Conservation (phyloP, 2,113 vertebrate genomes). For the Cranoglanis bouderius region DNA sequence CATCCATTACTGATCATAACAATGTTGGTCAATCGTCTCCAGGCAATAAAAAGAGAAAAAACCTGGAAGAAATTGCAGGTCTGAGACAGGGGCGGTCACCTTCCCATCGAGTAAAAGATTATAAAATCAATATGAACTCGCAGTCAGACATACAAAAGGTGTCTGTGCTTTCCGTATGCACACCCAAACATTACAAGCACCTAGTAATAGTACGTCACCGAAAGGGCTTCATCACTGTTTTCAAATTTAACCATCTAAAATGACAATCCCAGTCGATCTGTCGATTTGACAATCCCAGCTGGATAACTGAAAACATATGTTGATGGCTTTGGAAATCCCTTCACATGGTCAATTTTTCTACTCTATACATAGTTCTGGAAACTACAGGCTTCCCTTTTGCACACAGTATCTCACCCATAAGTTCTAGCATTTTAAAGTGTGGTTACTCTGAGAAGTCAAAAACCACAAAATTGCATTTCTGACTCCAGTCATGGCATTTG, state of each 20-base stretch:
- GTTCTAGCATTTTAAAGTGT: not conserved
- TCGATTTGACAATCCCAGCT: not conserved
- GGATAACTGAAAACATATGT: not conserved
- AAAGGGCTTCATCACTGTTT: not conserved
- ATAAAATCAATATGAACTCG: not conserved
- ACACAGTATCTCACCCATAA: not conserved
- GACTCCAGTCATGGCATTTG: not conserved
- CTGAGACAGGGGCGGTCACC: not conserved
- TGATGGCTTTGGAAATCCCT: not conserved
- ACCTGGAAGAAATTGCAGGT: not conserved
- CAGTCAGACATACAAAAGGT: not conserved
- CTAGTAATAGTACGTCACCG: not conserved
- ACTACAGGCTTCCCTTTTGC: not conserved
- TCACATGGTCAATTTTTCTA: not conserved
- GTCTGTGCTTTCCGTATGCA: not conserved
- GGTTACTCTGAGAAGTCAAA: not conserved
- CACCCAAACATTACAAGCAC: not conserved
- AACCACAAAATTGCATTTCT: not conserved
- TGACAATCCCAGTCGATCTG: not conserved
- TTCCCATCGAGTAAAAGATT: not conserved
- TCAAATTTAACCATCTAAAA: not conserved
- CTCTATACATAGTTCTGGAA: not conserved
- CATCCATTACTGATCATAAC: not conserved
- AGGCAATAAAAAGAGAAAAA: not conserved
- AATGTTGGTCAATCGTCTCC: not conserved